Evolutionary conservation across 2,888 invertebrate species (phyloP).

Genomic region (Noctua pronuba): DNA sequence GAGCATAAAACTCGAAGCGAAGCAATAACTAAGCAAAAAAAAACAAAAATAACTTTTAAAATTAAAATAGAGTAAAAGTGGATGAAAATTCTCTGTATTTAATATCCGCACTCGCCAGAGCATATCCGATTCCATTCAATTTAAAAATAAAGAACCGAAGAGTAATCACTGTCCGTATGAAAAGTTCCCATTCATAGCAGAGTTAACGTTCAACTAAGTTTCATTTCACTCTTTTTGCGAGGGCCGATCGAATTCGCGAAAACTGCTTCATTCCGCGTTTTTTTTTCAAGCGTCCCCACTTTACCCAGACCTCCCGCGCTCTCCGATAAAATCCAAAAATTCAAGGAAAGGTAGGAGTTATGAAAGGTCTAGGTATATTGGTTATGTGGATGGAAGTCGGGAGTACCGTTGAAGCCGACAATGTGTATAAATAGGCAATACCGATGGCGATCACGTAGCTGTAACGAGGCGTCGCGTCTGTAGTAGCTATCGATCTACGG

Average conservation of each 20-base stretch:
- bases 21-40: not conserved
- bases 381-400: constrained; percentile 76
- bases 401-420: constrained; percentile 81
- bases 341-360: constrained; percentile 58
- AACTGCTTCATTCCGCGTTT: constrained; percentile 77
- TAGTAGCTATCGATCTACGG: constrained; percentile 81
- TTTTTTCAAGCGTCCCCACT: constrained; percentile 73
- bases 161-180: constrained; percentile 79
- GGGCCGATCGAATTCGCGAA: constrained; percentile 80
- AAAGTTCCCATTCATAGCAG: constrained; percentile 82
- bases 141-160: constrained; percentile 72
- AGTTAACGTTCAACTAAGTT: constrained; percentile 83
- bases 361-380: constrained; percentile 71
- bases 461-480: constrained; percentile 88
- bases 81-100: constrained; percentile 39
- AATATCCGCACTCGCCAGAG: constrained; percentile 45
- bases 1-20: not conserved
- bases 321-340: not conserved
- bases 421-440: constrained; percentile 89
- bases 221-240: constrained; percentile 77
- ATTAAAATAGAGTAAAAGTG: constrained; percentile 13
- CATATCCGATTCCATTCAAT: constrained; percentile 68
- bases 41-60: not conserved
- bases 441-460: constrained; percentile 88
- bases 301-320: constrained; percentile 61